Evolutionary conservation across 35 echinoderm and acorn worm species (phyloP).

Genomic region (Ptychodera flava): DNA sequence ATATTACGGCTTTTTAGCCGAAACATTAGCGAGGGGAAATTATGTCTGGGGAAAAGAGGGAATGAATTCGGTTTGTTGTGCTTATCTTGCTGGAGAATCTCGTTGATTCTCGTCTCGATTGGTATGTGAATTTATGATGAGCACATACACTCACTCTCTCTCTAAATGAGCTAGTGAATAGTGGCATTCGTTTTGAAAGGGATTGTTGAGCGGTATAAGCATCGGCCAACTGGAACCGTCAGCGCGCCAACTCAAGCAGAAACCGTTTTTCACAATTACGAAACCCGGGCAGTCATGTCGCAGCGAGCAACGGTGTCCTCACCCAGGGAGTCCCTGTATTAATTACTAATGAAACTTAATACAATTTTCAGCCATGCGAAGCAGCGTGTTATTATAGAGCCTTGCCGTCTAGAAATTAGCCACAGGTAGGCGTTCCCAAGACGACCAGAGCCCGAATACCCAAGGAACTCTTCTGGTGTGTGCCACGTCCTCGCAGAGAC

Average conservation of each 20-base stretch:
- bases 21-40: too few species aligned
- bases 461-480: too few species aligned
- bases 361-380: not conserved
- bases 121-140: too few species aligned
- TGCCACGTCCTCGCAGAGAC: too few species aligned
- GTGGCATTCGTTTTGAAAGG: not conserved
- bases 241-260: not conserved
- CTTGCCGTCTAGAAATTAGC: not conserved
- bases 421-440: not conserved
- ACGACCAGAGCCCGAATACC: not conserved
- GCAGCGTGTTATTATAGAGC: not conserved
- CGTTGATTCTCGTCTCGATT: too few species aligned
- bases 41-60: too few species aligned
- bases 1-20: too few species aligned
- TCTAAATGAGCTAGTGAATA: not conserved
- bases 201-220: not conserved
- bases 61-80: too few species aligned
- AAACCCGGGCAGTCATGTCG: not conserved
- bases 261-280: not conserved
- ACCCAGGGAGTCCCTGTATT: not conserved
- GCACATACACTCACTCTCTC: too few species aligned
- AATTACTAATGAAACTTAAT: not conserved
- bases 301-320: not conserved
- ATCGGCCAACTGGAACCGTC: not conserved
- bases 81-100: too few species aligned